Percentiles rank a stretch among this genome's conserved stretches.
These are phyloP conservation scores for Itoplectis maculator DNA, from an alignment of 2,888 invertebrate species.

Conservation along the genomic window DNA sequence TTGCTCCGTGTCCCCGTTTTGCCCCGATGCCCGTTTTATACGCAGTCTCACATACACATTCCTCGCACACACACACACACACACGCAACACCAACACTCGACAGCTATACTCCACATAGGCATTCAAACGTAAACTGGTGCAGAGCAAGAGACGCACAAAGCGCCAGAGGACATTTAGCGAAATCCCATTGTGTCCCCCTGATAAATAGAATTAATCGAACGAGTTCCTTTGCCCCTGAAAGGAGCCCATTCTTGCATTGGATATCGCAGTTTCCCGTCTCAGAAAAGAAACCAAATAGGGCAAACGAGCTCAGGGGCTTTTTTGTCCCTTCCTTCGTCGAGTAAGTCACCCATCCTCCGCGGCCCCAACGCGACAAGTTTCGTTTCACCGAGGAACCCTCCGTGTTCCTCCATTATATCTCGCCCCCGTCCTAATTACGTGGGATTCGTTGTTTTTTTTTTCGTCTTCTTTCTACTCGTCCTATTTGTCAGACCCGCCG, in stretches of 20 bases:
- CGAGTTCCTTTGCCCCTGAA: conserved; percentile 20
- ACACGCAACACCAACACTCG: background rate
- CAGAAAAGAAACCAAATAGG: conserved; percentile 9
- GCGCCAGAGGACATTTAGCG: conserved; percentile 7
- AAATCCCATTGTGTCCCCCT: conserved; percentile 12
- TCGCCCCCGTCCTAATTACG: conserved; percentile 52
- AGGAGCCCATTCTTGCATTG: background rate
- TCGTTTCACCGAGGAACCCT: conserved; percentile 20
- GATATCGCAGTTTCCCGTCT: conserved; percentile 26
- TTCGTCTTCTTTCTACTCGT: conserved; percentile 8
- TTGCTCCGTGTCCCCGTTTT: no score
- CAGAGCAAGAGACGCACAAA: conserved; percentile 29
- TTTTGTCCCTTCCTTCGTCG: conserved; percentile 9
- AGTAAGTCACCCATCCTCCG: conserved; percentile 21
- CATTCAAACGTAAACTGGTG: background rate
- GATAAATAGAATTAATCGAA: conserved; percentile 60
- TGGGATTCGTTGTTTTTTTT: conserved; percentile 28
- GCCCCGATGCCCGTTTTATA: no score
- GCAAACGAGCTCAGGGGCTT: conserved; percentile 32
- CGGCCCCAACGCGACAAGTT: background rate
- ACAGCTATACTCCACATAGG: background rate
- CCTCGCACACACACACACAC: background rate
- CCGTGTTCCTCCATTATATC: conserved; percentile 28
- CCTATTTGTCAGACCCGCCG: conserved; percentile 12
- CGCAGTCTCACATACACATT: background rate